Evolutionary conservation across 1,140 invertebrate genomes (phyloP), one percentile per base, ranked within the genome.

Genomic region (Psix sp.): DNA sequence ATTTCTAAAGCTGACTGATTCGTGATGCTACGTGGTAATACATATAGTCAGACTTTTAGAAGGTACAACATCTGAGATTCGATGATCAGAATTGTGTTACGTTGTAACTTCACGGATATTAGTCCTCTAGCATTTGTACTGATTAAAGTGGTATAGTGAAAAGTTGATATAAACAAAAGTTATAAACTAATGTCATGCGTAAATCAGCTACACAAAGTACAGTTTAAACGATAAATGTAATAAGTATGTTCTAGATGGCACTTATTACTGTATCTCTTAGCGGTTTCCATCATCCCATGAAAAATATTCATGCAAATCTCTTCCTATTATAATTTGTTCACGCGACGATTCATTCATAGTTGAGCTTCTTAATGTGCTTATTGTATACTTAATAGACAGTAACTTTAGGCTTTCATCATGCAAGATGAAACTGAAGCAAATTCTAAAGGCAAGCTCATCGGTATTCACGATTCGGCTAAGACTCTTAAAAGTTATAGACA

Each of bases 311-410:
- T 68, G 35, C 54, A 68, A 42, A 45, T 72, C 39, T 67, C 62
- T 70, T 63, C 59, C 52, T n/a, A n/a, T n/a, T n/a, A n/a, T n/a
- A n/a, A n/a, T 59, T 63, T 40, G 46, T 74, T 68, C 51, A 36
- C 21, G 51, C 60, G 29, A 67, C 20, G 24, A 72, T 59, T 63
- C 59, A 63, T 51, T 57, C 56, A 57, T 57, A 72, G 45, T 45
- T 63, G 38, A 72, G 59, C 59, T 72, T 72, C 31, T 72, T 72
- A 62, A 63, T 63, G 67, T 72, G 67, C 67, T 72, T 72, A 16
- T 54, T 63, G 52, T 71, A 63, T 57, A 71, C 57, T 29, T 62
- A n/a, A 43, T 63, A 71, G 35, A 42, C 56, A 43, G 38, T 70
- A 54, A 62, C 16, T 70, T 62, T 62, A 70, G 49, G 21, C 40